Conservation (phyloP, 2,888 invertebrate species). For the Amphiduros pacificus region DNA sequence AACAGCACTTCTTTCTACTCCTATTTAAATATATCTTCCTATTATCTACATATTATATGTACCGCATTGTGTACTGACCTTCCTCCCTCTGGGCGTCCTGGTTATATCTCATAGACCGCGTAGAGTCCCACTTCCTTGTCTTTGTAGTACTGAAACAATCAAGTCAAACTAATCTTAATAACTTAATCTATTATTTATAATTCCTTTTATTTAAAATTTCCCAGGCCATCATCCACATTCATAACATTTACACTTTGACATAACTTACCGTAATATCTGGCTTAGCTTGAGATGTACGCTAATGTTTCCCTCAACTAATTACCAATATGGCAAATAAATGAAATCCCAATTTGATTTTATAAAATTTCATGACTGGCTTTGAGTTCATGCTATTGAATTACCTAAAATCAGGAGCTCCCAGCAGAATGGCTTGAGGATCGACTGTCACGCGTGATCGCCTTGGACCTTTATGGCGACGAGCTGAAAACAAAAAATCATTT, state of each 20-base stretch:
- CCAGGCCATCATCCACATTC: too few species aligned
- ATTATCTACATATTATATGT: background rate
- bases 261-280: too few species aligned
- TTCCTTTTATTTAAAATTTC: too few species aligned
- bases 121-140: constrained; percentile 56
- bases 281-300: too few species aligned
- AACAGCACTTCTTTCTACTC: background rate
- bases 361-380: too few species aligned
- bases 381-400: constrained; percentile 24
- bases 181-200: background rate
- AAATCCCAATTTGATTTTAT: too few species aligned
- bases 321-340: too few species aligned
- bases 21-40: background rate
- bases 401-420: constrained; percentile 58
- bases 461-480: background rate
- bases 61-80: constrained; percentile 35
- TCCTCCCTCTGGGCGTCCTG: constrained; percentile 60
- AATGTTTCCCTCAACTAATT: too few species aligned
- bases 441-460: constrained; percentile 50
- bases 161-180: background rate
- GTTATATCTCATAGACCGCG: constrained; percentile 56
- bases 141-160: constrained; percentile 45
- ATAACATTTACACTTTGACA: too few species aligned
- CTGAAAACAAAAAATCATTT: background rate
- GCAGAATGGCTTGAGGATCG: constrained; percentile 55